These are phyloP conservation scores for Spatula clypeata DNA, from an alignment of 2,797 vertebrate genomes.

Conservation along the genomic window DNA sequence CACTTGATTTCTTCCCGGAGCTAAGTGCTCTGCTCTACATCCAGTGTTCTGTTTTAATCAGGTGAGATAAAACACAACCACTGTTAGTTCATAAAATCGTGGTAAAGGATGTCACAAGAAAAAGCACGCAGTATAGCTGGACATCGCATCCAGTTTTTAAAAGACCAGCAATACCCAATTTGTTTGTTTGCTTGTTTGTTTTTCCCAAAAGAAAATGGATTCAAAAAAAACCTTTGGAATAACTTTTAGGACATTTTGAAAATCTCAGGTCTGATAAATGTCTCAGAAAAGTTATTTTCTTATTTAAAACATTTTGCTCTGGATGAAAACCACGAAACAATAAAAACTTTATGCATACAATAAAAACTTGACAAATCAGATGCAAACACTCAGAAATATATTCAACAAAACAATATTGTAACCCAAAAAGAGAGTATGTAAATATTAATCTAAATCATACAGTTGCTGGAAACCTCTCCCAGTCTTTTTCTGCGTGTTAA, in stretches of 20 bases:
- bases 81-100: background rate
- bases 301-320: background rate
- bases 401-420: background rate
- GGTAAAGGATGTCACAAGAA: background rate
- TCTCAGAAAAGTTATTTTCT: background rate
- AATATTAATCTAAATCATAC: background rate
- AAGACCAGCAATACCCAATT: background rate
- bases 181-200: background rate
- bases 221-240: background rate
- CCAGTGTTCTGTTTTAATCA: constrained; percentile 15
- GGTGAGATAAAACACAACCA: constrained; percentile 17
- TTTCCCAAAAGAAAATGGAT: background rate
- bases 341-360: background rate
- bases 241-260: background rate
- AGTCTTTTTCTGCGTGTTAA: background rate
- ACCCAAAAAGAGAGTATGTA: background rate
- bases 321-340: background rate
- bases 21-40: background rate
- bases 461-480: background rate
- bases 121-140: background rate
- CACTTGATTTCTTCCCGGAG: constrained; percentile 23
- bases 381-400: background rate
- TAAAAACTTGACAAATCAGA: background rate
- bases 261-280: background rate
- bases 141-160: background rate